Evolutionary conservation across 2,113 vertebrate species (phyloP).

Genomic region (Istiophorus platypterus): DNA sequence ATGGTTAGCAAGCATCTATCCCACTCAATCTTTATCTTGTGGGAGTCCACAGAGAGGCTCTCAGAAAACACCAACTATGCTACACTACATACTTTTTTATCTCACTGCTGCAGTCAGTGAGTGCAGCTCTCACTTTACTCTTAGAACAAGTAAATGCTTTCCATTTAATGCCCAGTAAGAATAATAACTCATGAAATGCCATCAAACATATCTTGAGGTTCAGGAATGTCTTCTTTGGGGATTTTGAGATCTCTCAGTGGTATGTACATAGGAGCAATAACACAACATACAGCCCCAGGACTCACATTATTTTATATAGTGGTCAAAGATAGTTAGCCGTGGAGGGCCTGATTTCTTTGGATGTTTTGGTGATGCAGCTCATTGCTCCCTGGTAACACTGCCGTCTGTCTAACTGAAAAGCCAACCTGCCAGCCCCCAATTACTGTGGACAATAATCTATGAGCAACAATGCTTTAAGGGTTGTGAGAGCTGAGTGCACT

Average conservation of each 20-base stretch:
- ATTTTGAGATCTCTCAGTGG: background rate
- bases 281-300: background rate
- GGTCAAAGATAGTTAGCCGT: background rate
- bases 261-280: background rate
- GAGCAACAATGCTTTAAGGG: constrained; percentile 40
- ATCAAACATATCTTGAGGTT: background rate
- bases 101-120: background rate
- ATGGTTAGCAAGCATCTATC: constrained; percentile 40
- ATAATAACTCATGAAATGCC: constrained; percentile 2
- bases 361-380: constrained; percentile 4
- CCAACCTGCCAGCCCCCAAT: background rate
- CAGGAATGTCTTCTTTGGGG: background rate
- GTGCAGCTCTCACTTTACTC: constrained; percentile 16
- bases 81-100: background rate
- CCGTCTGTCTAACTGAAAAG: background rate
- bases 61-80: background rate
- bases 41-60: constrained; percentile 32
- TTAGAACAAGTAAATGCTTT: constrained; percentile 4
- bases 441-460: constrained; percentile 49
- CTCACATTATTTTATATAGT: background rate
- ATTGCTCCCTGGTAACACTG: background rate
- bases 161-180: background rate
- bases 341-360: background rate
- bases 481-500: constrained; percentile 30
- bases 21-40: constrained; percentile 49